Evolutionary conservation across 2,113 vertebrate species (phyloP).

Genomic region (Nothobranchius kuhntae): DNA sequence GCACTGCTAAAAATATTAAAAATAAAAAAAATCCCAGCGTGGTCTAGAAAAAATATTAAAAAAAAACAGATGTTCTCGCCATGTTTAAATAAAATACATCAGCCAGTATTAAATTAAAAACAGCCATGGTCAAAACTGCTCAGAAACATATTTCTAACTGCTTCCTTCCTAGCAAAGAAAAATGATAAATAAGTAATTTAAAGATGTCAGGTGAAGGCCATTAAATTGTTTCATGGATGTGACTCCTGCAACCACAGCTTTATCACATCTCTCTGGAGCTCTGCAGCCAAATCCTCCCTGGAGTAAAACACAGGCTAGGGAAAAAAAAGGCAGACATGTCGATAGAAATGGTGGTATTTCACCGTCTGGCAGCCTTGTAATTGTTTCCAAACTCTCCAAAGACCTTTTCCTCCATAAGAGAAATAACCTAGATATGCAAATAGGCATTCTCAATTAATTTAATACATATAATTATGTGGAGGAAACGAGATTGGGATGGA

Average conservation of each 20-base stretch:
- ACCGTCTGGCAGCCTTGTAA: slow-evolving; percentile 66
- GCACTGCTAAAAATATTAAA: neutral
- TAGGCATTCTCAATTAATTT: slow-evolving; percentile 70
- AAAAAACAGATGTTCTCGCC: too few species aligned
- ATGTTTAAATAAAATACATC: too few species aligned
- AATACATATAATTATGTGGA: slow-evolving; percentile 73
- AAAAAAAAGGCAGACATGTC: slow-evolving; percentile 8
- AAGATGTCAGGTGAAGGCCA: slow-evolving; percentile 52
- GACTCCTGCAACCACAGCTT: slow-evolving; percentile 35
- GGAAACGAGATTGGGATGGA: slow-evolving; percentile 52
- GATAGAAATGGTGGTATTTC: slow-evolving; percentile 43
- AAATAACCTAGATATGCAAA: slow-evolving; percentile 74
- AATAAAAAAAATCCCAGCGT: neutral
- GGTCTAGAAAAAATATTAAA: too few species aligned
- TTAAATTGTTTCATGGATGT: slow-evolving; percentile 56
- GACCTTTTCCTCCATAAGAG: slow-evolving; percentile 54
- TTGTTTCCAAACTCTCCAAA: slow-evolving; percentile 72
- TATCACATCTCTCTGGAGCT: slow-evolving; percentile 48
- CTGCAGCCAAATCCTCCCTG: slow-evolving; percentile 44
- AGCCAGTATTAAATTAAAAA: neutral
- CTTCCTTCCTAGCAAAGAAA: slow-evolving; percentile 24
- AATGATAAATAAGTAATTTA: slow-evolving; percentile 53
- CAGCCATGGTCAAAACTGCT: slow-evolving; percentile 28
- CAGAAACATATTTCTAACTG: slow-evolving; percentile 38
- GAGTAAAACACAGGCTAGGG: slow-evolving; percentile 34